A percentile compares a stretch with the other conserved stretches of the same genome.
These are phyloP conservation scores for Drosophila santomea DNA, from an alignment of 1,140 invertebrate species.

Conservation along the genomic window DNA sequence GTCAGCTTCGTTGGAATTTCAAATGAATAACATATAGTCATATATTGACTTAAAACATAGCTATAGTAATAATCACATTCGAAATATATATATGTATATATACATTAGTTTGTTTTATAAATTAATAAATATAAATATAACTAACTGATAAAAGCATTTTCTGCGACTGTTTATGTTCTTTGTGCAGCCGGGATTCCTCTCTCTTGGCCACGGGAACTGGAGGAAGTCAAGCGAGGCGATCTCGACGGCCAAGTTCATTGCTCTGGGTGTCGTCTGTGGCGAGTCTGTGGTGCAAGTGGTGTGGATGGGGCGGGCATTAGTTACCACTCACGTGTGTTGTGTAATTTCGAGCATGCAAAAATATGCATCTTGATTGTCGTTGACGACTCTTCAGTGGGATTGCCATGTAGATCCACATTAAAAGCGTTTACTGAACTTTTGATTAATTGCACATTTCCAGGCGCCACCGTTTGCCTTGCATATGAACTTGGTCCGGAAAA, in stretches of 20 bases:
- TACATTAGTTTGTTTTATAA: too few relatives aligned
- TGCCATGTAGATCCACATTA: constrained; percentile 11
- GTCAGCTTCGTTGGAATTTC: too few relatives aligned
- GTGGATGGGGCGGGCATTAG: constrained; percentile 1
- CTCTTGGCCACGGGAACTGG: constrained; percentile 34
- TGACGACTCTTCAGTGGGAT: constrained; percentile 27
- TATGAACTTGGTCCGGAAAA: constrained; percentile 47
- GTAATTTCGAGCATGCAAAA: constrained; percentile 62
- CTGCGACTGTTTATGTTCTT: constrained; percentile 21
- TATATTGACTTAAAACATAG: too few relatives aligned
- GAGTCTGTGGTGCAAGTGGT: constrained; percentile 26
- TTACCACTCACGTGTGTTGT: constrained; percentile 62
- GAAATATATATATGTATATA: too few relatives aligned
- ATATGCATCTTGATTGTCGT: constrained; percentile 74
- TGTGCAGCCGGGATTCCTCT: constrained; percentile 31
- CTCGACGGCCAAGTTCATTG: constrained; percentile 69
- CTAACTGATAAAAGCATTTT: neutral
- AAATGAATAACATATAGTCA: too few relatives aligned
- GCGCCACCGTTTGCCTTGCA: constrained; percentile 43
- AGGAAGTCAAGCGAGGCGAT: constrained; percentile 69
- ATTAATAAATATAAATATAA: neutral
- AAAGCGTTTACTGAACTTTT: constrained; percentile 58
- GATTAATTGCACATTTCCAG: constrained; percentile 68
- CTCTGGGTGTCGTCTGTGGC: constrained; percentile 59
- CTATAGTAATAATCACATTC: neutral